Conservation (phyloP, 2,797 vertebrate species). For the Cercopithecus hamlyni region DNA sequence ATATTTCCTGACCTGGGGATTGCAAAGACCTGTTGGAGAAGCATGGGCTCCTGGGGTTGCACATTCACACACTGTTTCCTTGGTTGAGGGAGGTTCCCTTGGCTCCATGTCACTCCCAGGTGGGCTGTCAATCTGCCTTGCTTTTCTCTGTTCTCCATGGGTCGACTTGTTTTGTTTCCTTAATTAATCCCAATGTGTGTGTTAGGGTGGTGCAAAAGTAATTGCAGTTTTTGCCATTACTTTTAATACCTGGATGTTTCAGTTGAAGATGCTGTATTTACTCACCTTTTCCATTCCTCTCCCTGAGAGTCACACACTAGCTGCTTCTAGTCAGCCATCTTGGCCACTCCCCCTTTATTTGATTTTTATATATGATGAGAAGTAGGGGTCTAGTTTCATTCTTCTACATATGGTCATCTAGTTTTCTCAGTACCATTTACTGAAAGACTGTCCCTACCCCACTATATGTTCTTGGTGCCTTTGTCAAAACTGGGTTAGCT, state of each 20-base stretch:
- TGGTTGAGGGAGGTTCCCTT: neutral
- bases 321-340: neutral
- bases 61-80: neutral
- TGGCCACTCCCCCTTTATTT: neutral
- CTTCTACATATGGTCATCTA: neutral
- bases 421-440: neutral
- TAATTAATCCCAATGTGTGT: neutral
- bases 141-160: neutral
- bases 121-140: neutral
- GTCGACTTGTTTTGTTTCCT: neutral
- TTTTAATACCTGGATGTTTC: neutral
- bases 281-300: neutral
- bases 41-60: neutral
- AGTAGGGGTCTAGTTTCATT: neutral
- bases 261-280: neutral
- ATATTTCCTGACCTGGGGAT: neutral
- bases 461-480: neutral
- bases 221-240: neutral
- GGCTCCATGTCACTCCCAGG: neutral
- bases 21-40: neutral
- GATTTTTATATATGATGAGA: neutral
- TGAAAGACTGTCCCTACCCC: neutral
- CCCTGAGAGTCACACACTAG: neutral
- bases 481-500: neutral
- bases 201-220: neutral